Evolutionary conservation across 2,113 vertebrate genomes (phyloP).

Genomic region (Poeciliopsis retropinna): DNA sequence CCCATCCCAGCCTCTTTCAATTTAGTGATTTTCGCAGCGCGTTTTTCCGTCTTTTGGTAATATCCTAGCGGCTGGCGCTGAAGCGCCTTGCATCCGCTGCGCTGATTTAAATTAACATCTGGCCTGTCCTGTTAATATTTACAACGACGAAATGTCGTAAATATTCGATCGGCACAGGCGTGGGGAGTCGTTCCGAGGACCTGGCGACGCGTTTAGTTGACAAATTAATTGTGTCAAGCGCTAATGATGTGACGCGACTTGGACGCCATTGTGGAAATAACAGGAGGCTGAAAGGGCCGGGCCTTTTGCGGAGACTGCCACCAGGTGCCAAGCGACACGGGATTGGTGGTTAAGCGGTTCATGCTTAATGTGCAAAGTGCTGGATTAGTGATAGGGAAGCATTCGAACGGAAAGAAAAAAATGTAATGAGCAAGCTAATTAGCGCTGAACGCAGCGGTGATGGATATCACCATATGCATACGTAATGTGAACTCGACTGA

Average conservation of each 20-base stretch:
- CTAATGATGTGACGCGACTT: slow-evolving; percentile 24
- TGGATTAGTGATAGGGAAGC: not conserved
- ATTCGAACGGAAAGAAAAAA: not conserved
- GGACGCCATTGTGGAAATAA: not conserved
- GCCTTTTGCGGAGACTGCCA: not conserved
- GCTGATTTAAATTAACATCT: slow-evolving; percentile 45
- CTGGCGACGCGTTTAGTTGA: slow-evolving; percentile 40
- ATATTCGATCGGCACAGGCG: slow-evolving; percentile 41
- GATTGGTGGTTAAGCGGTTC: not conserved
- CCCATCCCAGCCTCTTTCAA: slow-evolving; percentile 27
- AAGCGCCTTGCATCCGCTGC: slow-evolving; percentile 48
- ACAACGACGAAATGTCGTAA: slow-evolving; percentile 41
- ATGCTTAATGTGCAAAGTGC: not conserved
- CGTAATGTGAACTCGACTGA: not conserved
- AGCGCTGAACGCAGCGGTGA: not conserved
- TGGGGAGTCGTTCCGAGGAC: slow-evolving; percentile 40
- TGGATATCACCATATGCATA: not conserved
- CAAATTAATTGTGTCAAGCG: slow-evolving; percentile 17
- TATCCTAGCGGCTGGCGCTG: slow-evolving; percentile 4
- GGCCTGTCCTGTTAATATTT: slow-evolving; percentile 24
- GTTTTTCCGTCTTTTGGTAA: slow-evolving; percentile 52
- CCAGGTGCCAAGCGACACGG: not conserved
- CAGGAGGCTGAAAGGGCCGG: not conserved
- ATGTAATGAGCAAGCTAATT: not conserved
- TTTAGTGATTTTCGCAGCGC: slow-evolving; percentile 21